Evolutionary conservation across 2,113 vertebrate genomes (phyloP), one percentile per base, ranked within the genome.

Genomic region (Eclectus roratus): DNA sequence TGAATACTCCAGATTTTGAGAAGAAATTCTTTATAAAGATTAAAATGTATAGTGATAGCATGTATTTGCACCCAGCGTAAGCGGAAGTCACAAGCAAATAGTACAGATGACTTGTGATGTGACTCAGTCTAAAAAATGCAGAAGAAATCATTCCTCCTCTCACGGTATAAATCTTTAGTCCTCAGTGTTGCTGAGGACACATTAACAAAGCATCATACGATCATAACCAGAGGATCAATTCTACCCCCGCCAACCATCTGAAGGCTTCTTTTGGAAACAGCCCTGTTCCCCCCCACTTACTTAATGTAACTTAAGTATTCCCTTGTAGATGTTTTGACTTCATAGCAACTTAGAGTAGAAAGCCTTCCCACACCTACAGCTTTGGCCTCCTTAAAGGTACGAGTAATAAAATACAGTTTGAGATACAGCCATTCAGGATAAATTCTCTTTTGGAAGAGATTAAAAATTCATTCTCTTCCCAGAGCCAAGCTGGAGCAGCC

Each of bases 381-480:
- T 87, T 29, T 5, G 2, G 79, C 37, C 23, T 86, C 50, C 81
- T 83, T 41, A 66, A 64, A 88, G 79, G 53, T 50, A 41, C 8
- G 3, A 88, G 53, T 28, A 94, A 80, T 80, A 70, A 91, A 93
- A 71, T 9, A 41, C 25, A 63, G n/a, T 5, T 53, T 77, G 81
- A 80, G 41, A 94, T n/a, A 85, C 17, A 69, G n/a, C 10, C 9
- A 1, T 72, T 66, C 85, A 86, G 77, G 60, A 83, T 47, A 74
- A 90, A 80, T 65, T 82, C 31, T 73, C 53, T 44, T 85, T 50
- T 65, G 37, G 41, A 82, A 83, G 80, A 82, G 41, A 94, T 35
- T 33, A 93, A 91, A 89, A 79, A 91, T 86, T 84, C 47, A 73
- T 90, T 85, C 58, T 73, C 12, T 77, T 91, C 56, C 85, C 76